Conservation (phyloP, 2,888 invertebrate species). For the Erebia epiphron region DNA sequence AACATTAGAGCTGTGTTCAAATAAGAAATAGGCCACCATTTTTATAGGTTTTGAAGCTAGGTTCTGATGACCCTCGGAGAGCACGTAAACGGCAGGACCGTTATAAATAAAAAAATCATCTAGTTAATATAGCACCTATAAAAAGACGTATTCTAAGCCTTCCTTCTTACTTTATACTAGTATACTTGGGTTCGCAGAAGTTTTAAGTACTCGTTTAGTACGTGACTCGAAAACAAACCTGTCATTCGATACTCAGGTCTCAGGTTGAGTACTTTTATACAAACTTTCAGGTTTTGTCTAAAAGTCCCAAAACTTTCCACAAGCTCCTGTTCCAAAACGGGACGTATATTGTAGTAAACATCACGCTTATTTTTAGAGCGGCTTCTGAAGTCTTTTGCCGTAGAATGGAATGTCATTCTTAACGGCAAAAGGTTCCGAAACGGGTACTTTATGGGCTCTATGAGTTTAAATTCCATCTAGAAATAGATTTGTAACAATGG, state of each 20-base stretch:
- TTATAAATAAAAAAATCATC: not conserved
- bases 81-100: too few relatives aligned
- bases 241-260: not conserved
- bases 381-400: conserved; percentile 45
- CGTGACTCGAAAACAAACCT: too few relatives aligned
- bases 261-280: not conserved
- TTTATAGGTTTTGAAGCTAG: too few relatives aligned
- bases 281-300: not conserved
- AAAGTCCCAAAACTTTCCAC: not conserved
- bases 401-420: conserved; percentile 48
- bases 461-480: conserved; percentile 36
- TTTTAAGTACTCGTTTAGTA: too few relatives aligned
- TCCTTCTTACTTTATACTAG: too few relatives aligned
- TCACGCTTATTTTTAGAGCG: conserved; percentile 58
- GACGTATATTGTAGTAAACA: conserved; percentile 52
- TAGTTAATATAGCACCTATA: too few relatives aligned
- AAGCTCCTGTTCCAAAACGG: conserved; percentile 40
- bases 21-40: not conserved
- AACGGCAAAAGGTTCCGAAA: conserved; percentile 43
- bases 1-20: not conserved
- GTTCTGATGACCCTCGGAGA: not conserved
- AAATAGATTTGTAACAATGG: conserved; percentile 33
- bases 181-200: too few relatives aligned
- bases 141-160: too few relatives aligned
- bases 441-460: conserved; percentile 37